Evolutionary conservation across 2,113 vertebrate species (phyloP).

Genomic region (Sus scrofa): DNA sequence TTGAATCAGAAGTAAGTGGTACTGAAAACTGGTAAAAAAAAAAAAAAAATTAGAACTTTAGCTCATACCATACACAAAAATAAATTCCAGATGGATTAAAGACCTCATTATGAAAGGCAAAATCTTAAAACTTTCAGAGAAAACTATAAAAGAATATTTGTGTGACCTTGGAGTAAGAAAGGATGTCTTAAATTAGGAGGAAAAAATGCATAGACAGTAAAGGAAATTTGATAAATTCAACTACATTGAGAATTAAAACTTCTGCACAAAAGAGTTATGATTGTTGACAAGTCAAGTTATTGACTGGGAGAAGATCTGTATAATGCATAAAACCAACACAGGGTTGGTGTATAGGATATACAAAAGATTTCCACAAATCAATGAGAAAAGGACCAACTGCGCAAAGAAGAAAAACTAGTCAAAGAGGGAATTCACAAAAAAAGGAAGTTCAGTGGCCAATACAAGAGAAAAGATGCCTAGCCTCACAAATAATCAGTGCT

Average conservation of each 20-base stretch:
- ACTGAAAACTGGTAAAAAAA: background rate
- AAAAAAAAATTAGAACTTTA: slow-evolving; percentile 36
- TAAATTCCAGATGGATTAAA: slow-evolving; percentile 25
- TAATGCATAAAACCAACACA: background rate
- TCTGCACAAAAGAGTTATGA: background rate
- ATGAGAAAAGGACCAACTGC: background rate
- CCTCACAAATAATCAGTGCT: background rate
- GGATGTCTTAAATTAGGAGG: background rate
- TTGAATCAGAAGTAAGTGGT: slow-evolving; percentile 33
- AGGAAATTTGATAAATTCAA: slow-evolving; percentile 18
- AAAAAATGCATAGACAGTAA: background rate
- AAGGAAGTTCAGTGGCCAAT: background rate
- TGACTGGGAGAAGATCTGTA: background rate
- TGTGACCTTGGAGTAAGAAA: background rate
- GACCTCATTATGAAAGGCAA: background rate
- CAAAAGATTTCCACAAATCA: background rate
- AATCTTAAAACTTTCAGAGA: background rate
- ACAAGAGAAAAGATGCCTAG: background rate
- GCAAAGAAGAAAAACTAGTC: background rate
- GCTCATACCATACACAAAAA: slow-evolving; percentile 4
- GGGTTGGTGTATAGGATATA: background rate
- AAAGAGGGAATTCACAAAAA: background rate
- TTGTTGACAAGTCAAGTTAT: slow-evolving; percentile 33
- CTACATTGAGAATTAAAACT: background rate
- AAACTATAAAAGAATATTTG: slow-evolving; percentile 32